Evolutionary conservation across 2,113 vertebrate species (phyloP), one percentile per base, ranked within the genome.

Genomic region (Phrynosoma platyrhinos): DNA sequence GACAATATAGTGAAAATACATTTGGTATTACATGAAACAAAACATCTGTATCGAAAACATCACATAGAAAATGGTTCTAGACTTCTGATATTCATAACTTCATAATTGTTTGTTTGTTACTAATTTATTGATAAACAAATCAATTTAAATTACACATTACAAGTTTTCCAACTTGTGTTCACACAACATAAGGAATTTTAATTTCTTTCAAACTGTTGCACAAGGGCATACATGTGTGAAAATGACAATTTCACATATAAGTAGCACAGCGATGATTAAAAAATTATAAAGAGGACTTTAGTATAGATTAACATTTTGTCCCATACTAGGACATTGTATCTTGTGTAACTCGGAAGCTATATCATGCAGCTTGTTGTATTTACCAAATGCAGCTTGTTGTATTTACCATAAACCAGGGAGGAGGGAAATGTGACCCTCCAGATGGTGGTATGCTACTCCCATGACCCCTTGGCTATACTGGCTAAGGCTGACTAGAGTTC

Each of bases 321-420:
- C 52, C 4, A 1, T 69, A 71, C 12, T 40, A 40, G 5, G 42
- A 12, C 9, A 12, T n/a, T 40, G 25, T 23, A 4, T 77, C 25
- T 66, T 20, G 14, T 42, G 25, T 58, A 16, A 16, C 21, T 52
- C 18, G 20, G 4, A 78, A 23, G 71, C 88, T 89, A 83, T 88
- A 89, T 47, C 90, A 84, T 82, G 83, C 86, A 94, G 81, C 88
- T 92, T 90, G 88, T 55, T 74, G 86, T 75, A 87, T 68, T 87
- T 90, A 58, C 30, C 71, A 90, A n/a, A 84, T 82, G 83, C 86
- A 94, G 81, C 88, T 92, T 90, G 88, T 55, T 74, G 86, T 75
- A 87, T 68, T 87, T 90, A 58, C 30, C 71, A 90, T 85, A 87
- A 90, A 90, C 18, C 32, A 64, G 8, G 75, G 36, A 23, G 20